Conservation (phyloP, 2,888 invertebrate species). For the Melikaiella ostensackeni region DNA sequence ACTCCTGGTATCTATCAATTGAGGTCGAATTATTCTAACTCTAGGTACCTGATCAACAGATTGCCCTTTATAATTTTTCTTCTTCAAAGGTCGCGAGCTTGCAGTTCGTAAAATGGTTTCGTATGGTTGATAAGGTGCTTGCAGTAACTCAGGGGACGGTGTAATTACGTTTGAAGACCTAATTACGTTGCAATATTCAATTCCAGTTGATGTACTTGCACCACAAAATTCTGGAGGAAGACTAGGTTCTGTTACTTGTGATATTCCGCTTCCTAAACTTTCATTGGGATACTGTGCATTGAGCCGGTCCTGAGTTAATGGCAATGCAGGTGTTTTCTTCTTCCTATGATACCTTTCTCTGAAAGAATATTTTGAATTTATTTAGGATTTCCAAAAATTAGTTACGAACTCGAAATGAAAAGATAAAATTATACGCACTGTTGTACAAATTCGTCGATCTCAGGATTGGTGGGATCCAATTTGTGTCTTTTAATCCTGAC, state of each 20-base stretch:
- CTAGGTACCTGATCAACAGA: constrained; percentile 53
- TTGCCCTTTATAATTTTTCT: constrained; percentile 70
- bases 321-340: constrained; percentile 66
- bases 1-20: constrained; percentile 66
- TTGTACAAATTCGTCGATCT: constrained; percentile 63
- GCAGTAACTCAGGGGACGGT: constrained; percentile 24
- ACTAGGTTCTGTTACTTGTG: constrained; percentile 61
- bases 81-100: constrained; percentile 48
- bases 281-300: constrained; percentile 62
- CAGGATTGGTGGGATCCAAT: constrained; percentile 60
- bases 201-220: constrained; percentile 14
- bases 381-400: constrained; percentile 1
- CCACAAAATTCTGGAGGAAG: constrained; percentile 53
- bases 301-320: constrained; percentile 64
- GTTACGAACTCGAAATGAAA: neutral
- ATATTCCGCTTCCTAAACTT: constrained; percentile 62
- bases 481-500: constrained; percentile 72
- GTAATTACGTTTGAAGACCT: neutral
- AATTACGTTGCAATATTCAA: neutral
- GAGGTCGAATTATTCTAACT: constrained; percentile 61
- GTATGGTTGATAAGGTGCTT: constrained; percentile 57
- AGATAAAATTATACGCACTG: constrained; percentile 58
- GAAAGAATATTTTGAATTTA: constrained; percentile 40
- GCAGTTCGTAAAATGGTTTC: constrained; percentile 54
- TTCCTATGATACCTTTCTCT: constrained; percentile 69